Conservation (phyloP, 2,888 invertebrate species). For the Tenodera sinensis region DNA sequence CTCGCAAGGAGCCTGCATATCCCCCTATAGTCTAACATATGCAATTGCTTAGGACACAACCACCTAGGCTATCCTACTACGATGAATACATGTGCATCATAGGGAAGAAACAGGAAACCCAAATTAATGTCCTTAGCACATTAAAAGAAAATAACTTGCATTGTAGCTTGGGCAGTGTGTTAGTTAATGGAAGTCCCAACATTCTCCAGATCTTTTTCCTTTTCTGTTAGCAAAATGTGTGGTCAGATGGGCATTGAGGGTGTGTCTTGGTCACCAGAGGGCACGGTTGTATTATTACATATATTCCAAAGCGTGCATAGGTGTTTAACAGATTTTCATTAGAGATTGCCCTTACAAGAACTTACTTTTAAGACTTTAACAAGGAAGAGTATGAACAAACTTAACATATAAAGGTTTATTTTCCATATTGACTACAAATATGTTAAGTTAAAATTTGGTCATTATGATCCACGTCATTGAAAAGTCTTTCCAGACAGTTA, state of each 20-base stretch:
- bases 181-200: neutral
- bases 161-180: neutral
- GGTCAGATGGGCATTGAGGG: neutral
- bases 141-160: neutral
- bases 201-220: neutral
- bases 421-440: constrained; percentile 2
- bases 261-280: neutral
- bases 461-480: neutral
- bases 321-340: constrained; percentile 1
- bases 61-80: neutral
- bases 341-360: constrained; percentile 12
- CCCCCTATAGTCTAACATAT: neutral
- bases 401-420: neutral
- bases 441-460: neutral
- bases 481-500: constrained; percentile 9
- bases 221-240: neutral
- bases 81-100: neutral
- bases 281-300: neutral
- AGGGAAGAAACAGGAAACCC: neutral
- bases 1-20: neutral
- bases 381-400: neutral
- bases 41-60: neutral
- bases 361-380: constrained; percentile 7
- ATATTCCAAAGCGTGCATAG: neutral
- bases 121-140: neutral